Base-by-base conservation (phyloP, 2,113 vertebrate species). In the Etia nguti region DNA sequence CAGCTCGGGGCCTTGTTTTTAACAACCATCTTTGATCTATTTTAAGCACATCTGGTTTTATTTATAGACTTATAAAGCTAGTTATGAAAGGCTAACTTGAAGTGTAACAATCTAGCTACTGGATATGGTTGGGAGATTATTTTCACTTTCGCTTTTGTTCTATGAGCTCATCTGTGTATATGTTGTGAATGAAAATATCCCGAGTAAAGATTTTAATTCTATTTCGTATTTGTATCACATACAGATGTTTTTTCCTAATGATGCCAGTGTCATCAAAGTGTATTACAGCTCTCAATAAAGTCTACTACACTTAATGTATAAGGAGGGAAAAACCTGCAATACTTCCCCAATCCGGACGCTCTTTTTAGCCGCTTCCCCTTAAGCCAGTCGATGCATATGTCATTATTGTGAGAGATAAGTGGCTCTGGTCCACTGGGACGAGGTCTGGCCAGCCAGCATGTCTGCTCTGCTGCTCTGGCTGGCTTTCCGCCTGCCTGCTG, bases 401-500 rank as follows among this genome's bases (percentile, higher is more conserved):
- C 87, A 90, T 93, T 93, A 93, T 29, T 80, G 59, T 81, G 68
- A 87, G 81, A 80, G 90, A 88, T 93, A 90, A 94, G 91, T 88
- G 90, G 79, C 87, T 93, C 79, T 91, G 84, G 87, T 90, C 90
- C 89, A 26, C 79, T 60, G 95, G 92, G 93, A 94, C 82, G 2
- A 59, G 48, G 88, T 59, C 92, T 54, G 83, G 86, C 87, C 85
- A 93, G 95, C 90, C 94, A 88, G 41, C 82, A 43, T 81, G 94
- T 94, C 95, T 95, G 90, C 93, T 89, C 82, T 34, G 87, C 86
- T 88, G 16, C 88, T 93, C 85, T 68, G 88, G 48, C 86, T 82
- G 83, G 86, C 79, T 54, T 60, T 24, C 88, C 41, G 93, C 87
- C 83, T 86, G 84, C 90, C 86, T 90, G 90, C 90, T 93, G 92